phyloP scores from a whole-genome alignment of 2,113 vertebrate species.

The Paedocypris sp. region DNA sequence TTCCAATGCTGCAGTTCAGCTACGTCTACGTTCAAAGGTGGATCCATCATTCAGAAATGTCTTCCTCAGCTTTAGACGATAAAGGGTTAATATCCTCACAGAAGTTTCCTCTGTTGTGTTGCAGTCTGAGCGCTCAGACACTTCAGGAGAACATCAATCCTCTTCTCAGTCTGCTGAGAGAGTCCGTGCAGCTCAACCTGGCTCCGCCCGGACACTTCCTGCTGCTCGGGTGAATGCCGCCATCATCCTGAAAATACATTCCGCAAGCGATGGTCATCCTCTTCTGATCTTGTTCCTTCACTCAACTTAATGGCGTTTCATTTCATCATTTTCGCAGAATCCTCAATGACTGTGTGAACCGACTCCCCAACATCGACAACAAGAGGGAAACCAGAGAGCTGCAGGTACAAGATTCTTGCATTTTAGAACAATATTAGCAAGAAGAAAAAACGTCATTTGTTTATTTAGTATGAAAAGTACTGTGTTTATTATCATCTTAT shows the following conservation, averaged over 20 bases:
- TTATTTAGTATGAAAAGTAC: too few relatives aligned
- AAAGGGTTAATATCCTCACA: too few relatives aligned
- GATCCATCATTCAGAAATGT: not conserved
- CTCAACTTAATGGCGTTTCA: not conserved
- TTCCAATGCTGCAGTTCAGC: conserved; percentile 85
- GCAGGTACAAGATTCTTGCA: too few relatives aligned
- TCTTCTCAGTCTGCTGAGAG: conserved; percentile 74
- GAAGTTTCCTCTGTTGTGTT: not conserved
- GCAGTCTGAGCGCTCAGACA: conserved; percentile 65
- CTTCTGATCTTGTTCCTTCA: too few relatives aligned
- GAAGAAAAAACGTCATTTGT: too few relatives aligned
- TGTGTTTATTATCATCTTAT: too few relatives aligned
- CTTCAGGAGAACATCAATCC: conserved; percentile 80
- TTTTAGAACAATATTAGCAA: too few relatives aligned
- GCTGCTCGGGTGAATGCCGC: conserved; percentile 87
- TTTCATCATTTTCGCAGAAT: conserved; percentile 61
- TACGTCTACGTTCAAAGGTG: conserved; percentile 82
- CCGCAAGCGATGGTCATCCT: too few relatives aligned
- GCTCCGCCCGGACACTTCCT: conserved; percentile 86
- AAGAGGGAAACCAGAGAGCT: conserved; percentile 89
- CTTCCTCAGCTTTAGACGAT: not conserved
- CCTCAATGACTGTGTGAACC: conserved; percentile 83
- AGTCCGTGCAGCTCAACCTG: conserved; percentile 84
- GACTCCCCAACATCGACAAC: conserved; percentile 81
- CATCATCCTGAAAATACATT: too few relatives aligned